A percentile compares a stretch with the other conserved stretches of the same genome.
phyloP scores from a whole-genome alignment of 2,888 invertebrate genomes.

The Xestia c-nigrum region DNA sequence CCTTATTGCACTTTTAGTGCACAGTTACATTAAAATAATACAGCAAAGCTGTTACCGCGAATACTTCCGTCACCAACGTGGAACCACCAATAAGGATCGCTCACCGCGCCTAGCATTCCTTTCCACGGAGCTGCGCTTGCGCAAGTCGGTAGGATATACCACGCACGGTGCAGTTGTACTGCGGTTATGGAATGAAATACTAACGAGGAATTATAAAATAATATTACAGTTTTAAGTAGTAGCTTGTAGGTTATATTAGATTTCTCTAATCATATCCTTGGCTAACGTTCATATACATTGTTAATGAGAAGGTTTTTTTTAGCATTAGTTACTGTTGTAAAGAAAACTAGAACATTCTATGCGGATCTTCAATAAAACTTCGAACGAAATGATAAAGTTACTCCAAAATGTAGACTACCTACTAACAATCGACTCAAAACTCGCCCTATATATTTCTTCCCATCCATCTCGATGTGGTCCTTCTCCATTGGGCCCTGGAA shows the following conservation, averaged over 20 bases:
- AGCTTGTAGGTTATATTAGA: neutral
- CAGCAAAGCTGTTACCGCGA: constrained; percentile 9
- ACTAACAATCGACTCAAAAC: neutral
- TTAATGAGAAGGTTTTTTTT: neutral
- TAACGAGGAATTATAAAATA: neutral
- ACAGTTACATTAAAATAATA: constrained; percentile 2
- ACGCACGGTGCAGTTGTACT: constrained; percentile 58
- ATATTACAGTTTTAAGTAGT: neutral
- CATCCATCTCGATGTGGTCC: neutral
- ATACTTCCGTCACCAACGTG: constrained; percentile 60
- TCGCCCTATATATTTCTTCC: neutral
- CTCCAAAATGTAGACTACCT: neutral
- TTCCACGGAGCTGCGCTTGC: constrained; percentile 75
- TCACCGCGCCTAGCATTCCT: constrained; percentile 82
- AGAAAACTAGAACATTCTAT: neutral
- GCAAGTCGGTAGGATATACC: constrained; percentile 77
- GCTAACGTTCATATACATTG: neutral
- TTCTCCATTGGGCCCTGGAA: too few relatives aligned
- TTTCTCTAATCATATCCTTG: neutral
- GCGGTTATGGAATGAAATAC: constrained; percentile 15
- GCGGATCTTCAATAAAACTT: neutral
- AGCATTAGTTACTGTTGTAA: neutral
- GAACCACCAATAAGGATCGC: constrained; percentile 73
- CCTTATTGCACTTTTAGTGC: neutral
- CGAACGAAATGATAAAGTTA: neutral